Evolutionary conservation across 2,888 invertebrate genomes (phyloP).

Genomic region (Arctia plantaginis): DNA sequence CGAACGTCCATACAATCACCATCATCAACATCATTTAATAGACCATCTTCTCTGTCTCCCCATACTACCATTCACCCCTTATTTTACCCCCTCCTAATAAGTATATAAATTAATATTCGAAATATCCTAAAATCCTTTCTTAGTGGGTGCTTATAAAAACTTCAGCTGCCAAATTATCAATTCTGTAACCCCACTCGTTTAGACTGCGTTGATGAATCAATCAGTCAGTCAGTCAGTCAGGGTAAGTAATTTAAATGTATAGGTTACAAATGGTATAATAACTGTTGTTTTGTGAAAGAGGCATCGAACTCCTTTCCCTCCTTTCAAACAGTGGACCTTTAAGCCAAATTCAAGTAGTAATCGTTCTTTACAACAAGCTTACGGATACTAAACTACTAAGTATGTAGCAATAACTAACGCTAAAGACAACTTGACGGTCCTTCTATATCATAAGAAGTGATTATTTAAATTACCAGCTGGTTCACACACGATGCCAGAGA

Average conservation of each 20-base stretch:
- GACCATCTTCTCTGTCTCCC: too few species aligned
- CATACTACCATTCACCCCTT: too few species aligned
- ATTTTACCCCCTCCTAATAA: too few species aligned
- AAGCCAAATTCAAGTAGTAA: not conserved
- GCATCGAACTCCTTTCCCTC: not conserved
- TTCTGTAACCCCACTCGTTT: too few species aligned
- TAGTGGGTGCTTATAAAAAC: too few species aligned
- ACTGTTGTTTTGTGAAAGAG: not conserved
- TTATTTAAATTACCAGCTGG: conserved; percentile 41
- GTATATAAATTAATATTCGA: too few species aligned
- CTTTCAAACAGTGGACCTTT: not conserved
- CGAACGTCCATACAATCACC: too few species aligned
- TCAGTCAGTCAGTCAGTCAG: not conserved
- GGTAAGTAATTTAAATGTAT: not conserved
- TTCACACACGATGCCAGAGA: conserved; percentile 29
- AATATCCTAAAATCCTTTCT: too few species aligned
- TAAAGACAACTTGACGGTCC: conserved; percentile 34
- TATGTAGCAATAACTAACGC: conserved; percentile 30
- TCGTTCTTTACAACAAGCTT: conserved; percentile 4
- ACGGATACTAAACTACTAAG: conserved; percentile 6
- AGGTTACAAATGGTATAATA: not conserved
- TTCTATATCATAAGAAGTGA: conserved; percentile 48
- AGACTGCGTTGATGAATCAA: too few species aligned
- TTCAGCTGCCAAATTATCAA: too few species aligned
- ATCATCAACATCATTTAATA: too few species aligned